Percentiles rank a stretch among this genome's conserved stretches.
These are phyloP conservation scores for Daubentonia madagascariensis DNA, from an alignment of 2,113 vertebrate species.

Conservation along the genomic window DNA sequence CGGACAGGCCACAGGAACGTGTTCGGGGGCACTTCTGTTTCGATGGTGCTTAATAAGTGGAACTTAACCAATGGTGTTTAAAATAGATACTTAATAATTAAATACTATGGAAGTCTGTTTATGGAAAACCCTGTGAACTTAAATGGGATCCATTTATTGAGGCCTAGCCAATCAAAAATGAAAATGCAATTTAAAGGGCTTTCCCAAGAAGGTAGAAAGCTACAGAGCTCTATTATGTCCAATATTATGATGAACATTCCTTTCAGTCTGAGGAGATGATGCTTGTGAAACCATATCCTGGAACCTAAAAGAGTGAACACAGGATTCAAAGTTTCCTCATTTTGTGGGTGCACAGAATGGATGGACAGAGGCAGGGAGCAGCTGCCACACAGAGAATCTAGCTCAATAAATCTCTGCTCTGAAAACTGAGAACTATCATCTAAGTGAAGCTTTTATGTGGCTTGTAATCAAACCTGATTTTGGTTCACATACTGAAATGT, in stretches of 20 bases:
- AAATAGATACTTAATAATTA: no score
- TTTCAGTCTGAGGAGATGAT: neutral
- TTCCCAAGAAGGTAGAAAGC: no score
- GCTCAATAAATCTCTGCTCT: neutral
- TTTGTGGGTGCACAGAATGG: neutral
- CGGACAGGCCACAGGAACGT: no score
- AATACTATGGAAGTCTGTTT: no score
- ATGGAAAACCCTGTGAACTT: no score
- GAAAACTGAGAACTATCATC: neutral
- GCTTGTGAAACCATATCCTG: neutral
- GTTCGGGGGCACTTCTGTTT: no score
- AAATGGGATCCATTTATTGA: no score
- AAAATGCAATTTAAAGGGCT: no score
- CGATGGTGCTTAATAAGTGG: no score
- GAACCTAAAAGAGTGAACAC: neutral
- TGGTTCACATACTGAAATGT: neutral
- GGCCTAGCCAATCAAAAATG: no score
- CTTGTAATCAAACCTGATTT: slow-evolving; percentile 9
- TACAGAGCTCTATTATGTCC: neutral
- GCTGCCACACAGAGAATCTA: neutral
- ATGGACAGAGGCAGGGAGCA: neutral
- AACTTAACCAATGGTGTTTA: no score
- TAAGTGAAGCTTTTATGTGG: neutral
- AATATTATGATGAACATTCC: neutral
- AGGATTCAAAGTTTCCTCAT: neutral